Conservation (phyloP, 2,113 vertebrate genomes). For the Pagrus major region DNA sequence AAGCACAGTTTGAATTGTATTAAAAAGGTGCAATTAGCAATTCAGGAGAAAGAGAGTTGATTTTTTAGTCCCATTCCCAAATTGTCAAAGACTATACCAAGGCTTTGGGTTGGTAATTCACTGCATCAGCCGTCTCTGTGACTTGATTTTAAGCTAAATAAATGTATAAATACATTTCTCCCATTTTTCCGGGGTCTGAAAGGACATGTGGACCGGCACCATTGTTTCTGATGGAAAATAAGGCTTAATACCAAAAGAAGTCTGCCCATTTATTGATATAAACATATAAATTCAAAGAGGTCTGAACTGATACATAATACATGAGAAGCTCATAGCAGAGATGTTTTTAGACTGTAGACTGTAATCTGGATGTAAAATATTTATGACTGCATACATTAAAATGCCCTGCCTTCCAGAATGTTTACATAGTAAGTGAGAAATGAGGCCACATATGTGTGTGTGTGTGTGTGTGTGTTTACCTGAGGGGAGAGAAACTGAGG, state of each 20-base stretch:
- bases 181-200: too few relatives aligned
- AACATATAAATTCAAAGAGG: background rate
- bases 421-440: background rate
- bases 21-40: too few relatives aligned
- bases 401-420: background rate
- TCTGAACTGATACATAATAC: constrained; percentile 21
- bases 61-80: too few relatives aligned
- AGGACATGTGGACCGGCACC: too few relatives aligned
- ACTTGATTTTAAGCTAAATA: too few relatives aligned
- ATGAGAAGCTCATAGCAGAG: background rate
- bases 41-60: too few relatives aligned
- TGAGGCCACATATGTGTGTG: background rate
- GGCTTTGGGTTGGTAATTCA: too few relatives aligned
- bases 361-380: constrained; percentile 12
- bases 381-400: constrained; percentile 5
- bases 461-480: constrained; percentile 77
- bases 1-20: too few relatives aligned
- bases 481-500: constrained; percentile 99
- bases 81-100: too few relatives aligned
- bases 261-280: background rate
- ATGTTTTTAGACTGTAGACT: constrained; percentile 22
- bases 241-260: background rate
- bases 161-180: too few relatives aligned
- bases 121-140: too few relatives aligned
- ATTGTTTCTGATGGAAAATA: too few relatives aligned